Percentiles rank a stretch among this genome's conserved stretches.
These are phyloP conservation scores for Procavia capensis DNA, from an alignment of 2,113 vertebrate species.

Conservation along the genomic window DNA sequence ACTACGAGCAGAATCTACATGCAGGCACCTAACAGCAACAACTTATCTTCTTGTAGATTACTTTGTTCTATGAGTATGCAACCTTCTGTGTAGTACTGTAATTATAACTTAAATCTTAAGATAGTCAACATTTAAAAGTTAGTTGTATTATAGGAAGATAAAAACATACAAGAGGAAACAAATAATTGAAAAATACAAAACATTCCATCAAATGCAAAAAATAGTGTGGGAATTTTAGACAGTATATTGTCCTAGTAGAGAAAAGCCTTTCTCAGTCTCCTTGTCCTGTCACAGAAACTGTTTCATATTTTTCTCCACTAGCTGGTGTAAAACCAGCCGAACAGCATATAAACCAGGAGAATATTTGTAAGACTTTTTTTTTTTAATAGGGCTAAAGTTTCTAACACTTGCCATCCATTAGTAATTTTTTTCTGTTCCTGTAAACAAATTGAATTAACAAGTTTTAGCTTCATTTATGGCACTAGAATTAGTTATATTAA, in stretches of 20 bases:
- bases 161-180: constrained; percentile 6
- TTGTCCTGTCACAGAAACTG: background rate
- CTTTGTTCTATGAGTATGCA: constrained; percentile 53
- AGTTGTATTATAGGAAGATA: constrained; percentile 36
- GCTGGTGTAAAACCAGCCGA: background rate
- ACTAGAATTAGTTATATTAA: constrained; percentile 35
- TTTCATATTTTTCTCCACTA: background rate
- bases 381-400: background rate
- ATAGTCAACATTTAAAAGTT: background rate
- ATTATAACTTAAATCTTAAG: background rate
- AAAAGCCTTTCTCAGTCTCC: background rate
- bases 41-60: constrained; percentile 5
- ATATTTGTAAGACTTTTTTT: background rate
- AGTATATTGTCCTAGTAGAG: background rate
- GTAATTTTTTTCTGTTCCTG: background rate
- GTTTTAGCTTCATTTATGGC: background rate
- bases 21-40: too few relatives aligned
- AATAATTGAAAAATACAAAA: constrained; percentile 51
- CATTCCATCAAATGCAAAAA: background rate
- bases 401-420: background rate
- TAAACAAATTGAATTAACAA: constrained; percentile 27
- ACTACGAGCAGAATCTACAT: too few relatives aligned
- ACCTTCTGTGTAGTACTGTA: background rate
- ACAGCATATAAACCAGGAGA: background rate
- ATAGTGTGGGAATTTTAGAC: constrained; percentile 4